phyloP scores from a whole-genome alignment of 35 echinoderm and acorn worm genomes.

The Lytechinus variegatus region DNA sequence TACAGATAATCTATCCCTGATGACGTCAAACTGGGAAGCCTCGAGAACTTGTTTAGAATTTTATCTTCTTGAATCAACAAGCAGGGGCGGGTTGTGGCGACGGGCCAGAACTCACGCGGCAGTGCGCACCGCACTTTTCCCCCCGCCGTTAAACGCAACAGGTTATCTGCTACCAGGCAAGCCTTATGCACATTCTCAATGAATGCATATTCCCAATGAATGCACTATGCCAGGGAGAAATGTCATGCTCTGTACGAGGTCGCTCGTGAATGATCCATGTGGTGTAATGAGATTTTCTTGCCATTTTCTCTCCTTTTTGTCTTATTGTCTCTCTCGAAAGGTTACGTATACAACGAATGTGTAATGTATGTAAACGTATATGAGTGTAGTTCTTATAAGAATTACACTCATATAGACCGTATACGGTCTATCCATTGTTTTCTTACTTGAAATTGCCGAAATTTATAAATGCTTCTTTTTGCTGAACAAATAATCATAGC shows the following conservation, averaged over 20 bases:
- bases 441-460: too few species aligned
- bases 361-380: too few species aligned
- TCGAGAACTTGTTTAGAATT: conserved; percentile 9
- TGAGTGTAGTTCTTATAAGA: too few species aligned
- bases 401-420: too few species aligned
- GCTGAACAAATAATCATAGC: too few species aligned
- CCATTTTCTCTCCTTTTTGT: background rate
- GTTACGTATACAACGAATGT: too few species aligned
- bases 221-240: background rate
- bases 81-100: background rate
- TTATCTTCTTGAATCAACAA: conserved; percentile 5
- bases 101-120: background rate
- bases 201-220: background rate
- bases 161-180: background rate
- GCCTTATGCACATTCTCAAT: background rate
- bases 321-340: background rate
- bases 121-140: background rate
- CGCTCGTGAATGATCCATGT: background rate
- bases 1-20: conserved; percentile 11
- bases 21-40: background rate
- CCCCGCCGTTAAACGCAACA: background rate
- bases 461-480: too few species aligned
- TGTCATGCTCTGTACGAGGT: background rate
- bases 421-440: too few species aligned
- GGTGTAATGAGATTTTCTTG: background rate